A percentile compares a stretch with the other conserved stretches of the same genome.
Evolutionary conservation across 2,113 vertebrate genomes (phyloP).

Genomic region (Tychaedon coryphoeus): DNA sequence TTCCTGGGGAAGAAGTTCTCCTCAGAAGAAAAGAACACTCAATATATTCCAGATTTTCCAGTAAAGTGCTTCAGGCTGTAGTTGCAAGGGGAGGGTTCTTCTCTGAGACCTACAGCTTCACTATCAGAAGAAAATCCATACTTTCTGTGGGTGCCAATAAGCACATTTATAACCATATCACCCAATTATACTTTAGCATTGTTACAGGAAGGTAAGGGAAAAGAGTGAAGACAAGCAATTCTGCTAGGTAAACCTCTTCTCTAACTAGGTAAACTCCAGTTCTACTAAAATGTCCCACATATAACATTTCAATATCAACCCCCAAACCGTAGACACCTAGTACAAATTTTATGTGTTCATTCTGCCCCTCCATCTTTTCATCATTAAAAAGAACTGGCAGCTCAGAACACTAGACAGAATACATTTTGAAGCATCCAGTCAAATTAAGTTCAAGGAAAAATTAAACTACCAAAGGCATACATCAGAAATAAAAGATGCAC

Average conservation of each 20-base stretch:
- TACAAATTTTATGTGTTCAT: not conserved
- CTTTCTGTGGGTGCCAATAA: not conserved
- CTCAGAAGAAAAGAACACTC: not conserved
- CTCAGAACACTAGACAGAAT: not conserved
- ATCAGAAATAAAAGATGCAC: not conserved
- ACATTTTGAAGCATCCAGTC: not conserved
- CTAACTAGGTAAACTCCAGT: not conserved
- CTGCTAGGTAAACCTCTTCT: not conserved
- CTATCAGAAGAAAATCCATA: not conserved
- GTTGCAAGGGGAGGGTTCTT: not conserved
- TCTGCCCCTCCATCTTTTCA: not conserved
- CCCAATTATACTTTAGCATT: fast-evolving
- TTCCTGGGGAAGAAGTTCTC: not conserved
- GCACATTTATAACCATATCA: not conserved
- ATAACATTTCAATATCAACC: not conserved
- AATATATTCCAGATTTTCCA: not conserved
- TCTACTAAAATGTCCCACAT: not conserved
- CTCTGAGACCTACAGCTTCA: not conserved
- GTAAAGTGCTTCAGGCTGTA: not conserved
- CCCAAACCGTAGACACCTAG: not conserved
- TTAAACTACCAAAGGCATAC: not conserved
- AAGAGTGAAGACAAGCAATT: not conserved
- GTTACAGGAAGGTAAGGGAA: not conserved
- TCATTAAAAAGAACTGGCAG: not conserved
- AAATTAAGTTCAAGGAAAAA: not conserved